A percentile compares a stretch with the other conserved stretches of the same genome.
phyloP scores from a whole-genome alignment of 2,113 vertebrate genomes.

The Cisticola juncidis region DNA sequence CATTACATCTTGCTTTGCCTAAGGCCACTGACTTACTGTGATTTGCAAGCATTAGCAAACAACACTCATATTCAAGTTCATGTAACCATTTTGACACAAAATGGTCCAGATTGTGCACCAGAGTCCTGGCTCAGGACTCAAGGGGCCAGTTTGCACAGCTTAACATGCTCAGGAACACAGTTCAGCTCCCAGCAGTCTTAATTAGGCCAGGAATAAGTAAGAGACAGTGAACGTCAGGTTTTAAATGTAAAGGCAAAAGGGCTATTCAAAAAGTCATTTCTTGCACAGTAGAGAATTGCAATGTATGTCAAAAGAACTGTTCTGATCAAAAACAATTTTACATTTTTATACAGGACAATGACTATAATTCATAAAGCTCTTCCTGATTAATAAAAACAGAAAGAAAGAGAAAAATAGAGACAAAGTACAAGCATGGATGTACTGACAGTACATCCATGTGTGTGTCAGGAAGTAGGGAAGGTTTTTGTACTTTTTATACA shows the following conservation, averaged over 20 bases:
- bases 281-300: neutral
- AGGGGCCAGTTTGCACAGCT: neutral
- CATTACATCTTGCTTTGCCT: slow-evolving; percentile 4
- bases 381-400: neutral
- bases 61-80: slow-evolving; percentile 49
- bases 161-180: neutral
- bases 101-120: neutral
- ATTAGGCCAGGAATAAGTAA: neutral
- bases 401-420: neutral
- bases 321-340: neutral
- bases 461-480: neutral
- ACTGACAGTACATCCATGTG: accelerated
- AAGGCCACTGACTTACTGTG: neutral
- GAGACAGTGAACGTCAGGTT: neutral
- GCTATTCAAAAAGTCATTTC: neutral
- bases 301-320: neutral
- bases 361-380: neutral
- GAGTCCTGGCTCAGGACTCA: neutral
- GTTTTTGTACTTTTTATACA: neutral
- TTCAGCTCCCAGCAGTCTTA: neutral
- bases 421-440: neutral
- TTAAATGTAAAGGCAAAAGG: neutral
- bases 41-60: slow-evolving; percentile 42
- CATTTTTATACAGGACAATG: neutral
- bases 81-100: neutral